Evolutionary conservation across 92 coral and sea anemone species (phyloP), one percentile per base, ranked within the genome.

Genomic region (Palythoa heliodiscus): DNA sequence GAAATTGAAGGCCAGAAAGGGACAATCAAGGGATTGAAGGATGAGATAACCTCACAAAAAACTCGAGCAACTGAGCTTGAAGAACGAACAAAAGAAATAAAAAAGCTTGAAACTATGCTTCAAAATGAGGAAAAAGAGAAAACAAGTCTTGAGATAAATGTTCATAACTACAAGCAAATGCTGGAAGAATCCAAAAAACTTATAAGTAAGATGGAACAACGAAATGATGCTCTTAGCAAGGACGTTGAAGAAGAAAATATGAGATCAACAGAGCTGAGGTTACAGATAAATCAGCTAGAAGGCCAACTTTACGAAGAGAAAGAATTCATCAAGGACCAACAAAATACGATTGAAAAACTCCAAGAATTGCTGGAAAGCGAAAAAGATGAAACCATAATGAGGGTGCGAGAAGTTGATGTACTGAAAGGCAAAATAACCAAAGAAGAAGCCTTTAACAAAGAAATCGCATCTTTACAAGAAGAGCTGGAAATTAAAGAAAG

Each of bases 221-320:
- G 73, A 69, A 69, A 69, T 25, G 40, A 69, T 20, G 73, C 40
- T 69, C 74, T 93, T 86, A 88, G 83, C 58, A 90, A 90, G 35
- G 93, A 89, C 29, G 79, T 93, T 29, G 50, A 91, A 14, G 92
- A 79, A 72, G 95, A 93, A 77, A 93, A 83, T 52, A 83, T 87
- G 54, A 79, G 91, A 57, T 91, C 95, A 20, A 68, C 89, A 64
- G 95, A 91, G 52, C 63, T 91, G 54, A 91, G 92, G 58, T 89
- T 86, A 68, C 93, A 93, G 78, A 85, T 96, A 25, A 91, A 93
- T 24, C 89, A 84, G 39, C 85, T 92, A 11, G 93, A 95, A 71
- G 82, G 85, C 29, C 86, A 90, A 66, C 89, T 94, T 68, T 87
- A 88, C 29, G 76, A 87, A 22, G 95, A 94, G 67, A 88, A 87